A percentile compares a stretch with the other conserved stretches of the same genome.
These are phyloP conservation scores for Picathartes gymnocephalus DNA, from an alignment of 2,113 vertebrate species.

Conservation along the genomic window DNA sequence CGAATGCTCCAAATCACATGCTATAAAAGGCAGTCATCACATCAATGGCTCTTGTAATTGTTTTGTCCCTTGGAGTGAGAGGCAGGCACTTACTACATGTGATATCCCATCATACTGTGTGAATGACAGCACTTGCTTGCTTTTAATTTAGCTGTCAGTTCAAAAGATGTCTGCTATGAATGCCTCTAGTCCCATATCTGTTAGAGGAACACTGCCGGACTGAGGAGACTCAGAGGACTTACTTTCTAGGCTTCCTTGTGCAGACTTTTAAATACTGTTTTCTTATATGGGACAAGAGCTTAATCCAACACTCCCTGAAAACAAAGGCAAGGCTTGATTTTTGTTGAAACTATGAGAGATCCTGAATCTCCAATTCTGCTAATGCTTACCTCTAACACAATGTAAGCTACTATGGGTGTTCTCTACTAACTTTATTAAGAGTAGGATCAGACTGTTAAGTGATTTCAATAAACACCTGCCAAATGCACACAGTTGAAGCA, in stretches of 20 bases:
- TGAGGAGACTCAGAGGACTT: not conserved
- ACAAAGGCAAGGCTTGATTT: not conserved
- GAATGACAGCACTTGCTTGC: slow-evolving; percentile 51
- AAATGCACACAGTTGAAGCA: not conserved
- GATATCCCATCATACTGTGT: slow-evolving; percentile 50
- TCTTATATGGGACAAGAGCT: not conserved
- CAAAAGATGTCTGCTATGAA: slow-evolving; percentile 43
- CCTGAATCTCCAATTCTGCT: not conserved
- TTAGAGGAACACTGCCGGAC: slow-evolving; percentile 3
- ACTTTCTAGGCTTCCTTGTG: not conserved
- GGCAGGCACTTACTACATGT: slow-evolving; percentile 59
- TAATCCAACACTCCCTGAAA: not conserved
- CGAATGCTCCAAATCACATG: slow-evolving; percentile 55
- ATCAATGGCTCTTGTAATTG: slow-evolving; percentile 55
- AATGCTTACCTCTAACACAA: not conserved
- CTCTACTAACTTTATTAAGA: not conserved
- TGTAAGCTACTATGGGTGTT: not conserved
- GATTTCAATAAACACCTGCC: not conserved
- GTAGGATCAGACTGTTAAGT: not conserved
- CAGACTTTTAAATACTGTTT: not conserved
- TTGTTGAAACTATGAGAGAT: not conserved
- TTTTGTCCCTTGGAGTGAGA: slow-evolving; percentile 64
- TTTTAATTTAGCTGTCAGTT: slow-evolving; percentile 60
- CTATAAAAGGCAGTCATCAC: slow-evolving; percentile 55
- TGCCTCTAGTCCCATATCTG: slow-evolving; percentile 20